These are phyloP conservation scores for Meleagris gallopavo DNA, from an alignment of 2,113 vertebrate genomes.

Conservation along the genomic window DNA sequence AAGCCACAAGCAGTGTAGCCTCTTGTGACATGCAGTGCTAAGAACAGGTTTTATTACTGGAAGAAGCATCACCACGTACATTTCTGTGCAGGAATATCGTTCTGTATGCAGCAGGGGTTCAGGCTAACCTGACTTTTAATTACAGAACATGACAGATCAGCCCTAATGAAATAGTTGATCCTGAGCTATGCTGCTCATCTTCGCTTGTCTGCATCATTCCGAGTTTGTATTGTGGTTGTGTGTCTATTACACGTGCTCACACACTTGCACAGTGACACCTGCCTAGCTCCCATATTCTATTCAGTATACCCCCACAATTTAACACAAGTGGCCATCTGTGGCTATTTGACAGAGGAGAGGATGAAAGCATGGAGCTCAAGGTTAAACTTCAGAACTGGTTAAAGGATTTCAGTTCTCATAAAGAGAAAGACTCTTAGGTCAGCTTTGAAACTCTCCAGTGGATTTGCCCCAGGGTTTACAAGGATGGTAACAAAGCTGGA, in stretches of 20 bases:
- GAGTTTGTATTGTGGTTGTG: accelerated
- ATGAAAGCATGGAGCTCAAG: not conserved
- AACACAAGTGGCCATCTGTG: not conserved
- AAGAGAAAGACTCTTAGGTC: too few species aligned
- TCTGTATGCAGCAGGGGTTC: not conserved
- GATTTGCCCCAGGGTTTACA: not conserved
- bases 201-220: not conserved
- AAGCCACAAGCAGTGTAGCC: not conserved
- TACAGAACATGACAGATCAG: not conserved
- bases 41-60: accelerated
- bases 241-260: too few species aligned
- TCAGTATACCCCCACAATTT: not conserved
- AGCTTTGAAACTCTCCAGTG: accelerated
- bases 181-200: not conserved
- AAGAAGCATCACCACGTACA: not conserved
- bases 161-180: not conserved
- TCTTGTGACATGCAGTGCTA: accelerated
- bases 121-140: not conserved
- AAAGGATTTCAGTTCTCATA: not conserved
- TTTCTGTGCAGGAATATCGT: not conserved
- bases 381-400: not conserved
- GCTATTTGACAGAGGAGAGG: not conserved
- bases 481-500: not conserved
- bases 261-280: not conserved
- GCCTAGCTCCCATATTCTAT: accelerated